phyloP scores from a whole-genome alignment of 1,140 invertebrate genomes.

The Drosophila albomicans region DNA sequence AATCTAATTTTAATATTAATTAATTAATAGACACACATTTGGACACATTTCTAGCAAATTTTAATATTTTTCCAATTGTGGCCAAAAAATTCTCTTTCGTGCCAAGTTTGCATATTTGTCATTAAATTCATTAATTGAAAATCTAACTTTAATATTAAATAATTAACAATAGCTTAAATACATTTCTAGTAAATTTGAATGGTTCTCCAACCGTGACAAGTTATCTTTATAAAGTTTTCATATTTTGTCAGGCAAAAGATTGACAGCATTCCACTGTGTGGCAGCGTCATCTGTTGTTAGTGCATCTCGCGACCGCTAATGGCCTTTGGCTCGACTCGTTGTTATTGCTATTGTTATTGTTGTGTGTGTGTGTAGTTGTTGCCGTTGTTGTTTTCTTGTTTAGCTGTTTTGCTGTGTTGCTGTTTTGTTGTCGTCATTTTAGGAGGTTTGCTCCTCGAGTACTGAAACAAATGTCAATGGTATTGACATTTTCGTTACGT shows the following conservation, averaged over 20 bases:
- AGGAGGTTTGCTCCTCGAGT: constrained; percentile 35
- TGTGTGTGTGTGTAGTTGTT: constrained; percentile 12
- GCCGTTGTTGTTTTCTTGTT: constrained; percentile 1
- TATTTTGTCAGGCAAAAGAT: not conserved
- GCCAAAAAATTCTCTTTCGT: too few relatives aligned
- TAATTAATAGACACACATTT: too few relatives aligned
- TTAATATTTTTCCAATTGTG: too few relatives aligned
- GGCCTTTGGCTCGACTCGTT: constrained; percentile 47
- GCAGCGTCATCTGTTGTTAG: constrained; percentile 38
- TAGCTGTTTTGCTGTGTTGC: not conserved
- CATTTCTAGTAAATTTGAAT: not conserved
- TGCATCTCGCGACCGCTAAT: constrained; percentile 64
- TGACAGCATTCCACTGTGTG: constrained; percentile 6
- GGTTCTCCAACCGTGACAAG: too few relatives aligned
- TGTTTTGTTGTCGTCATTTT: constrained; percentile 8
- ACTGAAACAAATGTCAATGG: constrained; percentile 72
- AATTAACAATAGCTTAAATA: not conserved
- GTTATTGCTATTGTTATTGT: constrained; percentile 21
- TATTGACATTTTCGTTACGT: constrained; percentile 77
- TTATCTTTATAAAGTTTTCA: not conserved
- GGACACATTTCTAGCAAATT: too few relatives aligned
- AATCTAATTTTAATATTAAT: not conserved
- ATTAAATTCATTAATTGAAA: too few relatives aligned
- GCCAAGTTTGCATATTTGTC: too few relatives aligned
- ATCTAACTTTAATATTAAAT: not conserved